Base-by-base conservation (phyloP, 1,140 invertebrate species). In the Tenebrio molitor region DNA sequence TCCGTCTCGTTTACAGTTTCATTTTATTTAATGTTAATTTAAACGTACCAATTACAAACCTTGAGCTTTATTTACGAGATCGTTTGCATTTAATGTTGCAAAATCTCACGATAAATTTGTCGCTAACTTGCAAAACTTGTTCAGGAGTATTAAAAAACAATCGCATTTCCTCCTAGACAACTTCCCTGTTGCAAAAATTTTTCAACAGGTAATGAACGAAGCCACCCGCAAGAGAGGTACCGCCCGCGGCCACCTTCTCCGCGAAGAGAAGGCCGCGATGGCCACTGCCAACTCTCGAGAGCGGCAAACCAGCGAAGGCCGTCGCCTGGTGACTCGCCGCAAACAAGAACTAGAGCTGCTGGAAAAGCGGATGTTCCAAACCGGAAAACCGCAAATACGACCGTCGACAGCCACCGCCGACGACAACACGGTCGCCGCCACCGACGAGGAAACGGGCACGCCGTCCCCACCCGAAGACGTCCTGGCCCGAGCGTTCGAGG, bases 401-500 rank as follows among this genome's bases (percentile, higher is more conserved):
- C 81, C 78, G 1, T 76, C 80, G 77, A 83, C 42, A 78, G 84
- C 84, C 19, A 78, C 74, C 14, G 82, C 82, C 5, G 74, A 76
- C 19, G 77, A 79, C 1, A 80, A 77, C 10, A 77, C 76, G 0
- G 71, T 82, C 4, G 76, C 82, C 64, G 81, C 78, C 50, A 79
- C 77, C 1, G 84, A 77, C 0, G 76, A 80, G 6, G 72, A 80
- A 39, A 79, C 75, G 63, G 80, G 82, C 23, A 77, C 74, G 0
- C 58, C 76, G 6, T 79, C 79, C 14, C 82, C 83, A 72, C 81
- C 84, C 46, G 76, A 88, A 16, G 80, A 86, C 34, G 81, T 84
- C 44, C 86, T 93, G 82, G 90, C 93, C 39, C 87, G 89, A 6
- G 84, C 88, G 10, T 93, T 94, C 80, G 88, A 89, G 34, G 89